Conservation (phyloP, 1,140 invertebrate genomes). For the Lerema accius region DNA sequence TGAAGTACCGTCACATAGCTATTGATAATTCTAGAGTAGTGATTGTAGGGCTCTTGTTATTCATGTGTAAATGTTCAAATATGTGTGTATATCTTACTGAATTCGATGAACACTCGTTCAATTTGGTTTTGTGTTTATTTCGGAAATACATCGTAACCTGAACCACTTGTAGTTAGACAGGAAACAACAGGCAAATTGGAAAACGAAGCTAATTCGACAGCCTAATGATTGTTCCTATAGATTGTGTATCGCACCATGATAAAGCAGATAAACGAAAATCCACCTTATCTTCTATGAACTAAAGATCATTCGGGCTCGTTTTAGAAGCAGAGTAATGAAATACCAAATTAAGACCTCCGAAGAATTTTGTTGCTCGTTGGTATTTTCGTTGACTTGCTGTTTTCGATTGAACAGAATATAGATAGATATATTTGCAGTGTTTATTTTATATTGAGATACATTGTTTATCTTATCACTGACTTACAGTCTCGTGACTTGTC, state of each 20-base stretch:
- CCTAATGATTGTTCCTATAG: slow-evolving; percentile 17
- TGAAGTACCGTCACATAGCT: no score
- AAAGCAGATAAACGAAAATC: not conserved
- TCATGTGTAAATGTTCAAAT: no score
- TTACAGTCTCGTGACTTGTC: no score
- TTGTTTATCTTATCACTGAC: no score
- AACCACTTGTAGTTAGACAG: slow-evolving; percentile 16
- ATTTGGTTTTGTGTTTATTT: no score
- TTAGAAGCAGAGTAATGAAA: slow-evolving; percentile 3
- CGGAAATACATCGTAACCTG: slow-evolving; percentile 4
- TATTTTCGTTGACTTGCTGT: slow-evolving; percentile 11
- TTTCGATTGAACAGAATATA: not conserved
- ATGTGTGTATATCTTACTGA: no score
- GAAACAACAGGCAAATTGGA: slow-evolving; percentile 26
- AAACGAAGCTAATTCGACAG: slow-evolving; percentile 30
- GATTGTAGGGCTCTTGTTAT: no score
- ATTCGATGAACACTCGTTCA: no score
- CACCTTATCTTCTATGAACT: not conserved
- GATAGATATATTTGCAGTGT: no score
- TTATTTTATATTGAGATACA: no score
- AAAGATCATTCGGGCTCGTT: not conserved
- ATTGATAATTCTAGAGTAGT: no score
- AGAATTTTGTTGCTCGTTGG: not conserved
- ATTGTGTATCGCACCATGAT: not conserved
- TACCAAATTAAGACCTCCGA: slow-evolving; percentile 18